Percentiles rank a stretch among this genome's conserved stretches.
Evolutionary conservation across 2,888 invertebrate genomes (phyloP).

Genomic region (Limulus polyphemus): DNA sequence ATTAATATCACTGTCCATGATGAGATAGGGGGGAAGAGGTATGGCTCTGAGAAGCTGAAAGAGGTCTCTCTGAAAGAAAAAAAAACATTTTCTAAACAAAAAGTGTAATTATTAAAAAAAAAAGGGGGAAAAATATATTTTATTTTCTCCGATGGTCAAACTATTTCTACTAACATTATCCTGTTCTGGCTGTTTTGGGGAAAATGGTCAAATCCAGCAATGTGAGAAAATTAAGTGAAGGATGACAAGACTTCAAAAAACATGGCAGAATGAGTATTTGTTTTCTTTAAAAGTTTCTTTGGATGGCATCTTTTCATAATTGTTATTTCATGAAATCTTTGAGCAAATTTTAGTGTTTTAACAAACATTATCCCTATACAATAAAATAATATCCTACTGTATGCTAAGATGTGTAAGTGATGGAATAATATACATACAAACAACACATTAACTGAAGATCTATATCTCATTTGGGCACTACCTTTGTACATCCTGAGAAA

Average conservation of each 20-base stretch:
- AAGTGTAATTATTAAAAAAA: not conserved
- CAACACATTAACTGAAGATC: not conserved
- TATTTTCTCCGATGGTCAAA: not conserved
- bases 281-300: too few species aligned
- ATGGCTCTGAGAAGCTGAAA: constrained; percentile 20
- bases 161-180: not conserved
- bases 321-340: too few species aligned
- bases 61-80: constrained; percentile 16
- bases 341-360: too few species aligned
- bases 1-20: not conserved
- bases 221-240: too few species aligned
- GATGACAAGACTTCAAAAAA: too few species aligned
- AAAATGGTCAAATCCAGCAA: not conserved
- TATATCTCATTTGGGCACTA: not conserved
- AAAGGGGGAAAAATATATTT: too few species aligned
- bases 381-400: too few species aligned
- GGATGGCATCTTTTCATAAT: too few species aligned
- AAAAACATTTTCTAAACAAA: not conserved
- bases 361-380: too few species aligned
- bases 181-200: not conserved
- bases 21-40: constrained; percentile 5
- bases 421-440: not conserved
- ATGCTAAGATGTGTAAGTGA: not conserved
- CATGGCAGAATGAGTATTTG: too few species aligned
- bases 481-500: constrained; percentile 3